phyloP scores from a whole-genome alignment of 2,797 vertebrate genomes.

The Sebastes vulpes region DNA sequence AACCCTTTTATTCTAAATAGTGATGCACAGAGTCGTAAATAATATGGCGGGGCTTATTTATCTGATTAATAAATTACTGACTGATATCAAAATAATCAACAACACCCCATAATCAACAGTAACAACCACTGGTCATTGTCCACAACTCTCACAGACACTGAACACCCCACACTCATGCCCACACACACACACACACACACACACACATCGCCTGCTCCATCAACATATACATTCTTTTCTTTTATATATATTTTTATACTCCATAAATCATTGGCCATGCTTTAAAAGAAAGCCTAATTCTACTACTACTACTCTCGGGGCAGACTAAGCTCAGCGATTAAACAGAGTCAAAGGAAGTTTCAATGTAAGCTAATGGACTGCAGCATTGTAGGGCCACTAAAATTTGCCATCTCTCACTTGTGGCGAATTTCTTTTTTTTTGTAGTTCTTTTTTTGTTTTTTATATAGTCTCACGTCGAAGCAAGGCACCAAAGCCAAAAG shows the following conservation, averaged over 20 bases:
- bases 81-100: slow-evolving; percentile 78
- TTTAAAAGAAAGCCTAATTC: slow-evolving; percentile 83
- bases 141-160: slow-evolving; percentile 78
- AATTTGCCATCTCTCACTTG: slow-evolving; percentile 96
- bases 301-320: slow-evolving; percentile 81
- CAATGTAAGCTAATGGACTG: slow-evolving; percentile 98
- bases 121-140: slow-evolving; percentile 81
- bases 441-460: slow-evolving; percentile 72
- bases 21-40: slow-evolving; percentile 70
- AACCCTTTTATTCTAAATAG: slow-evolving; percentile 79
- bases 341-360: slow-evolving; percentile 89
- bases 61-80: slow-evolving; percentile 69
- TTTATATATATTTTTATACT: slow-evolving; percentile 59
- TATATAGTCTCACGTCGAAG: slow-evolving; percentile 87
- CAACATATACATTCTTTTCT: slow-evolving; percentile 74
- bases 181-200: slow-evolving; percentile 64
- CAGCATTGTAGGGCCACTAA: slow-evolving; percentile 99
- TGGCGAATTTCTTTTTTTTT: slow-evolving; percentile 89
- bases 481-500: slow-evolving; percentile 98
- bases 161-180: slow-evolving; percentile 78
- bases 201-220: slow-evolving; percentile 66
- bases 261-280: slow-evolving; percentile 82
- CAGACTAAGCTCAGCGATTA: slow-evolving; percentile 80
- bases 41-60: slow-evolving; percentile 57
- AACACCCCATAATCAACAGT: slow-evolving; percentile 76